Evolutionary conservation across 2,797 vertebrate genomes (phyloP).

Genomic region (Rhynchotus rufescens): DNA sequence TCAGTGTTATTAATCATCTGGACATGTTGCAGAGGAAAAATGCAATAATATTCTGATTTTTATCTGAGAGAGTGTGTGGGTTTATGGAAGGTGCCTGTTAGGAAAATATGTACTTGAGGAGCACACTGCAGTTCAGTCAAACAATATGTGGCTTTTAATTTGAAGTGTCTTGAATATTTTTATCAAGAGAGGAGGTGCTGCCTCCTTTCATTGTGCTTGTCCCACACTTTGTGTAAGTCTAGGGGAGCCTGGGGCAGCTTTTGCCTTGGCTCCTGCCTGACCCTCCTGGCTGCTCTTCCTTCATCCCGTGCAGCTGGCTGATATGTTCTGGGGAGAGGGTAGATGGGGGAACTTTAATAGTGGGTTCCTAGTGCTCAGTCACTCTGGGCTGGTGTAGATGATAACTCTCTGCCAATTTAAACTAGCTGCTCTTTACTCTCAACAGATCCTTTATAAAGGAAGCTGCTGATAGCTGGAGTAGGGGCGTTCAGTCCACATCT

Average conservation of each 20-base stretch:
- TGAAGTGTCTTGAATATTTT: constrained; percentile 10
- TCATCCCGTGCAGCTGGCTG: neutral
- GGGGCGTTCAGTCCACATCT: neutral
- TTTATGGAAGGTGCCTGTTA: neutral
- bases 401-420: neutral
- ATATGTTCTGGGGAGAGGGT: neutral
- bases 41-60: neutral
- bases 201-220: neutral
- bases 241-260: neutral
- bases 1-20: neutral
- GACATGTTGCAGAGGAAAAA: neutral
- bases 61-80: neutral
- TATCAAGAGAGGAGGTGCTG: neutral
- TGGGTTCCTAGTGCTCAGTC: neutral
- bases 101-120: neutral
- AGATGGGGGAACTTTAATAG: neutral
- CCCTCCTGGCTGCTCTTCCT: neutral
- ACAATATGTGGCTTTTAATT: neutral
- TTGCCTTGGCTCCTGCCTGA: neutral
- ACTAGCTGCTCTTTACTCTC: neutral
- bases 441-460: neutral
- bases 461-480: neutral
- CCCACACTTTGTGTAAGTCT: neutral
- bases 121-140: neutral
- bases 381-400: neutral